These are phyloP conservation scores for Pelvicachromis taeniatus DNA, from an alignment of 2,113 vertebrate species.

Conservation along the genomic window DNA sequence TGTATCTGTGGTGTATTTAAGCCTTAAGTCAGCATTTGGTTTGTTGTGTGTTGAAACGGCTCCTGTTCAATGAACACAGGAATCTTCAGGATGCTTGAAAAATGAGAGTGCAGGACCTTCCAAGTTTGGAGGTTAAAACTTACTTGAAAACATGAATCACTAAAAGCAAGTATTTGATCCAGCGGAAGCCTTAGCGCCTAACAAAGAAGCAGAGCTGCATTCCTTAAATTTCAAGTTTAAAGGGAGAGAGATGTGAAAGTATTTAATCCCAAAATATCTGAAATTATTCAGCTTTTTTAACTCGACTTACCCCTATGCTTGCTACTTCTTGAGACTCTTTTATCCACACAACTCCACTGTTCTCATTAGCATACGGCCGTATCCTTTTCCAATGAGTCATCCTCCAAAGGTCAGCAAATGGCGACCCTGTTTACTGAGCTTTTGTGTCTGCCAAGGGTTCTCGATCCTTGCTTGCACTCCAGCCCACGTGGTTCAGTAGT, in stretches of 20 bases:
- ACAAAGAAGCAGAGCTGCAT: neutral
- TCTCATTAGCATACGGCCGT: neutral
- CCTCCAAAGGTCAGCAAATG: conserved; percentile 20
- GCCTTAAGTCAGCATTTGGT: neutral
- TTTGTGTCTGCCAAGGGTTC: neutral
- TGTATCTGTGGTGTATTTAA: neutral
- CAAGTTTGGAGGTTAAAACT: neutral
- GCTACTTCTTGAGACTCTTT: neutral
- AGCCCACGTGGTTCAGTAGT: neutral
- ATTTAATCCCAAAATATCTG: neutral
- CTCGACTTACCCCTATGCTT: neutral
- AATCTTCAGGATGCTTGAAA: neutral
- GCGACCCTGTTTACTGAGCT: conserved; percentile 26
- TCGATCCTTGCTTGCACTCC: neutral
- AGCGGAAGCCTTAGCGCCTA: neutral
- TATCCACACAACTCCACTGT: neutral
- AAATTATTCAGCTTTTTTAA: neutral
- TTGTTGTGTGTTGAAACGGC: neutral
- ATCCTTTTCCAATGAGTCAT: conserved; percentile 18
- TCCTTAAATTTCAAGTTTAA: neutral
- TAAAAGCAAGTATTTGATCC: neutral
- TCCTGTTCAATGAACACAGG: neutral
- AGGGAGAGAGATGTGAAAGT: neutral
- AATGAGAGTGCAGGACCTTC: neutral
- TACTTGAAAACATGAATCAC: neutral